Evolutionary conservation across 2,113 vertebrate species (phyloP), one percentile per base, ranked within the genome.

Genomic region (Mustelus asterias): DNA sequence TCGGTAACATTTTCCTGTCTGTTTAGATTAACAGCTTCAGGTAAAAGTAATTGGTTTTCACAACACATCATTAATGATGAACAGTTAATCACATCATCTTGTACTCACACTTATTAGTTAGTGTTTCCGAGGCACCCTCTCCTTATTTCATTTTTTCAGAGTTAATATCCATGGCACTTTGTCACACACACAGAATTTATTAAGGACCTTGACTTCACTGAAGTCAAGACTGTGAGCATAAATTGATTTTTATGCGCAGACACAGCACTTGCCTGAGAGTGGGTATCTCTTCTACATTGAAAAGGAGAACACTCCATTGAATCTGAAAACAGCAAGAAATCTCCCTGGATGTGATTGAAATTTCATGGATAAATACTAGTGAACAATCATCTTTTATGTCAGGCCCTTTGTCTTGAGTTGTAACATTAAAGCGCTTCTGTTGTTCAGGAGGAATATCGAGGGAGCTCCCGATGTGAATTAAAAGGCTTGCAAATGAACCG

Each of bases 311-410:
- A 96, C 48, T 96, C 95, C 97, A 97, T 97, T 97, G 78, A 0
- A 96, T 97, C 96, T 96, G 96, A 89, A 96, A 97, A 83, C 96
- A 97, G 96, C 88, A 96, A 96, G 97, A 96, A 78, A 69, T 96
- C 88, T 97, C 96, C 96, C 60, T 97, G 96, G 86, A 96, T 2
- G 65, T 33, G 95, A 96, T 97, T 97, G 97, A 96, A 97, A 97
- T 98, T 97, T 96, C 96, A 97, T 97, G 96, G 96, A 96, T 96
- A 97, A 97, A 97, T 97, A 92, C 96, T 97, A 85, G 96, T 96
- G 96, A 97, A 97, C 93, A 96, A 95, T 97, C 7, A 96, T 96
- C 97, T 97, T 97, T 97, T 96, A 60, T 96, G 92, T 96, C 16
- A 96, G 95, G 96, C 96, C 60, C 85, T 97, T 96, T 97, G 86